Conservation (phyloP, 1,140 invertebrate genomes). For the Saccostrea echinata region DNA sequence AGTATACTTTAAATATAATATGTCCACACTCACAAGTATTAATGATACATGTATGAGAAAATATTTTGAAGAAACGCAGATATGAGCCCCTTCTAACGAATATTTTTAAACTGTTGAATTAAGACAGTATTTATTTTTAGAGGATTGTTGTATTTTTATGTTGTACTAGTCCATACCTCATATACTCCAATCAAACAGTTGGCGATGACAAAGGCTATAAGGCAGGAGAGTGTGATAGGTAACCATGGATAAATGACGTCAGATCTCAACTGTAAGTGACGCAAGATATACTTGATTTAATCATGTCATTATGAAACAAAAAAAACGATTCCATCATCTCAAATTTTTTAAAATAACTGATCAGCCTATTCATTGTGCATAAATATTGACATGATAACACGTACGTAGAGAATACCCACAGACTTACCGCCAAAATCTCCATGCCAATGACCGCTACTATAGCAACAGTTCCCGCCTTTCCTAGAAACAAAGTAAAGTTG, state of each 20-base stretch:
- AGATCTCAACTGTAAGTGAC: conserved; percentile 55
- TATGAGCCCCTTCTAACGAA: too few relatives aligned
- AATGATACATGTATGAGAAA: too few relatives aligned
- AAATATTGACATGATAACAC: background rate
- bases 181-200: conserved; percentile 95
- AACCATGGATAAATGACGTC: conserved; percentile 76
- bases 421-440: conserved; percentile 82
- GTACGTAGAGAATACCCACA: background rate
- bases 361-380: background rate
- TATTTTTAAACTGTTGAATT: too few relatives aligned
- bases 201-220: conserved; percentile 94
- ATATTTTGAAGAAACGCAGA: too few relatives aligned
- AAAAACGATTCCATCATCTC: background rate
- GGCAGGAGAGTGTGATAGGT: conserved; percentile 89
- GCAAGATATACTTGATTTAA: background rate
- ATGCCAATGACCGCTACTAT: conserved; percentile 73
- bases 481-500: conserved; percentile 95
- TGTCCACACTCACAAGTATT: too few relatives aligned
- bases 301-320: background rate
- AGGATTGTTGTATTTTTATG: too few relatives aligned
- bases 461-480: conserved; percentile 90
- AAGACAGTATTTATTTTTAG: too few relatives aligned
- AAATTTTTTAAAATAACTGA: background rate
- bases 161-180: conserved; percentile 84
- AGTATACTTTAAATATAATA: too few relatives aligned